A percentile compares a stretch with the other conserved stretches of the same genome.
phyloP scores from a whole-genome alignment of 2,888 invertebrate species.

The Drosophila setosimentum region DNA sequence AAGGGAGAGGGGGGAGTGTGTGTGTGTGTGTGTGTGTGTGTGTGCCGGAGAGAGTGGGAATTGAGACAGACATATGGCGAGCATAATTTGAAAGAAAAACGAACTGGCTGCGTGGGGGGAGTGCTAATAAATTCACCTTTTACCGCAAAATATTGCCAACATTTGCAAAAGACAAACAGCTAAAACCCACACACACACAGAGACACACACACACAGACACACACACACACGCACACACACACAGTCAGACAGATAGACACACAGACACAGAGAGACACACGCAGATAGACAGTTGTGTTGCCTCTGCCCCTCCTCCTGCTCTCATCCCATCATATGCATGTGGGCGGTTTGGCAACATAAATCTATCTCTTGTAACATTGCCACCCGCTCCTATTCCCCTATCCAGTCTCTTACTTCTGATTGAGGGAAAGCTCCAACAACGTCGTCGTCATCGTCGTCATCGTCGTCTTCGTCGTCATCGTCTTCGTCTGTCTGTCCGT shows the following conservation, averaged over 20 bases:
- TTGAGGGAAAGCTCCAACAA: slow-evolving; percentile 43
- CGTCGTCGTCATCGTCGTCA: slow-evolving; percentile 4
- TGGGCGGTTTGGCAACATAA: slow-evolving; percentile 60
- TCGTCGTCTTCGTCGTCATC: slow-evolving; percentile 3
- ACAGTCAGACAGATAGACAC: neutral
- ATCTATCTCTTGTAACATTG: slow-evolving; percentile 50
- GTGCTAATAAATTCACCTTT: slow-evolving; percentile 79
- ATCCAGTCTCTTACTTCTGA: slow-evolving; percentile 38
- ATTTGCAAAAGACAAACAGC: slow-evolving; percentile 78
- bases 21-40: neutral
- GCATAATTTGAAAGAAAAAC: slow-evolving; percentile 57
- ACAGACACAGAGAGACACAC: neutral
- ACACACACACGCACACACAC: neutral
- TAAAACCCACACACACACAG: slow-evolving; percentile 20
- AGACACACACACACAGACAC: slow-evolving; percentile 10
- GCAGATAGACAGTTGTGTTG: neutral
- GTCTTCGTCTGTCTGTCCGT: slow-evolving; percentile 4
- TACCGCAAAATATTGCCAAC: slow-evolving; percentile 78
- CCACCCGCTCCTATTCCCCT: neutral
- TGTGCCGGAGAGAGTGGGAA: neutral
- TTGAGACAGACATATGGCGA: slow-evolving; percentile 46
- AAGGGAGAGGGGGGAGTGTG: neutral
- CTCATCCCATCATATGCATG: slow-evolving; percentile 20
- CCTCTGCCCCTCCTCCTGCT: slow-evolving; percentile 1
- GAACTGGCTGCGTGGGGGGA: slow-evolving; percentile 41